Evolutionary conservation across 2,113 vertebrate species (phyloP).

Genomic region (Arenaria interpres): DNA sequence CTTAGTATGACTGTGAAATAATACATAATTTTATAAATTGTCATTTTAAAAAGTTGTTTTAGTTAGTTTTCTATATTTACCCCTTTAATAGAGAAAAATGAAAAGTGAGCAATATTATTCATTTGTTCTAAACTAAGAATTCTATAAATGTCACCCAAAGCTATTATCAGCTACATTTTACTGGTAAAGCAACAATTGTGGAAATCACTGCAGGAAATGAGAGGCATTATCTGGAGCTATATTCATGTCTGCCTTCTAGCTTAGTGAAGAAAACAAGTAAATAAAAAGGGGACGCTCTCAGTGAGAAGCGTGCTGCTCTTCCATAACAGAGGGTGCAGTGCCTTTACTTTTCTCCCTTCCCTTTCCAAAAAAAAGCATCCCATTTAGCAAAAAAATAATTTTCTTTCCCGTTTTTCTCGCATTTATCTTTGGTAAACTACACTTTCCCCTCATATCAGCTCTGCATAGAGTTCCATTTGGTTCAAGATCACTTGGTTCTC

Average conservation of each 20-base stretch:
- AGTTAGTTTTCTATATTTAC: not conserved
- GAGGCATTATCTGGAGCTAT: not conserved
- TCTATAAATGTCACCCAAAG: not conserved
- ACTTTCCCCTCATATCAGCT: not conserved
- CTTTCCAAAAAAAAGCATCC: not conserved
- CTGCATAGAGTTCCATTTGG: not conserved
- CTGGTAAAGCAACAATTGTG: not conserved
- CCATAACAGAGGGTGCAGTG: not conserved
- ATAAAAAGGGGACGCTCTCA: not conserved
- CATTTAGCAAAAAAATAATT: not conserved
- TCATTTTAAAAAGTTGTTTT: not conserved
- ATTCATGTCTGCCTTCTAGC: not conserved
- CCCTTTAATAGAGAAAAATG: not conserved
- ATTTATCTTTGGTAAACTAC: not conserved
- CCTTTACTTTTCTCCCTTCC: not conserved
- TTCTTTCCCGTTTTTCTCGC: not conserved
- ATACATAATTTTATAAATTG: not conserved
- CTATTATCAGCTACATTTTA: not conserved
- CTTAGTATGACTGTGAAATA: not conserved
- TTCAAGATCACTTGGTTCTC: not conserved
- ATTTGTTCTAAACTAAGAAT: not conserved
- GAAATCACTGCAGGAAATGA: not conserved
- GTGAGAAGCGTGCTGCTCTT: not conserved
- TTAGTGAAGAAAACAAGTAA: not conserved
- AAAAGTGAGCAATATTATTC: not conserved